These are phyloP conservation scores for Bruchidius siliquastri DNA, from an alignment of 2,888 invertebrate genomes.

Conservation along the genomic window DNA sequence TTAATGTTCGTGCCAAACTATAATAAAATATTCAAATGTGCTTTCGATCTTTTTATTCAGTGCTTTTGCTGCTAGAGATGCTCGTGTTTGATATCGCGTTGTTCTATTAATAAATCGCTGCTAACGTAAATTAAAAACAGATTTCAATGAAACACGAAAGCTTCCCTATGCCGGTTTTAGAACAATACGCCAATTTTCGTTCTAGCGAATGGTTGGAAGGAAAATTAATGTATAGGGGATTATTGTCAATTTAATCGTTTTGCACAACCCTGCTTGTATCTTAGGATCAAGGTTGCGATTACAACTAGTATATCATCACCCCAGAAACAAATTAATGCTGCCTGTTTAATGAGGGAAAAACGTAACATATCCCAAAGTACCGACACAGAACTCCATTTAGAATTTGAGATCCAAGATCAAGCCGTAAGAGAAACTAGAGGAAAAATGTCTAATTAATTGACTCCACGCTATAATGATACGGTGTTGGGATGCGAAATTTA, in stretches of 20 bases:
- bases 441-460: too few relatives aligned
- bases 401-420: too few relatives aligned
- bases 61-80: constrained; percentile 9
- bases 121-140: not conserved
- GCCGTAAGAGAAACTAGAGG: too few relatives aligned
- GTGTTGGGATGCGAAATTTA: too few relatives aligned
- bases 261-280: not conserved
- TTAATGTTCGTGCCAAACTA: constrained; percentile 16
- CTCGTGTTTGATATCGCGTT: constrained; percentile 9
- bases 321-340: too few relatives aligned
- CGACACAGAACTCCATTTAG: too few relatives aligned
- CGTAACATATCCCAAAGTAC: too few relatives aligned
- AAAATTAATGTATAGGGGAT: not conserved
- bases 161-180: not conserved
- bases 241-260: not conserved
- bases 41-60: constrained; percentile 9
- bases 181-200: not conserved
- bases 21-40: constrained; percentile 15
- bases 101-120: constrained; percentile 8
- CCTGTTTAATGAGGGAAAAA: too few relatives aligned
- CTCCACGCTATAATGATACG: too few relatives aligned
- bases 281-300: not conserved
- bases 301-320: too few relatives aligned
- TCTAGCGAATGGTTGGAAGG: not conserved
- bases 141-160: not conserved